Conservation (phyloP, 2,888 invertebrate genomes). For the Hydrotaea cyrtoneurina region DNA sequence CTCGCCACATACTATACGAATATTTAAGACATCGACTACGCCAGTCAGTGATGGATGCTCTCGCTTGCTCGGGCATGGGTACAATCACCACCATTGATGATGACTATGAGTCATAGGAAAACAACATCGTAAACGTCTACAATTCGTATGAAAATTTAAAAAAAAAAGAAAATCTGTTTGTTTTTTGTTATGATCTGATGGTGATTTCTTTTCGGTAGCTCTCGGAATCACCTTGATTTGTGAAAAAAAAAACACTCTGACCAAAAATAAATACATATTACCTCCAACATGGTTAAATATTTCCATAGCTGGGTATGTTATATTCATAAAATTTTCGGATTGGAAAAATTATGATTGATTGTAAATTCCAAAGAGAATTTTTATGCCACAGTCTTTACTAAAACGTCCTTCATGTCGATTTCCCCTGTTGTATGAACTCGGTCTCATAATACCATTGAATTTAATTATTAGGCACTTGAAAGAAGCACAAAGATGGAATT, state of each 20-base stretch:
- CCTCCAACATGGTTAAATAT: background rate
- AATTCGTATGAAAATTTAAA: background rate
- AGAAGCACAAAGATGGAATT: too few relatives aligned
- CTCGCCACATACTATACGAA: too few relatives aligned
- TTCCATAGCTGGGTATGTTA: background rate
- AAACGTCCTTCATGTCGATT: too few relatives aligned
- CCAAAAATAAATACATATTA: background rate
- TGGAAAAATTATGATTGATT: too few relatives aligned
- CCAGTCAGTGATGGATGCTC: conserved; percentile 2
- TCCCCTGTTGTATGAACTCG: too few relatives aligned
- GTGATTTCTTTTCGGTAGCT: background rate
- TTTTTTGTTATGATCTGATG: background rate
- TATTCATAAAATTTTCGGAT: too few relatives aligned
- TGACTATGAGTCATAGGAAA: background rate
- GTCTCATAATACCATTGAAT: too few relatives aligned
- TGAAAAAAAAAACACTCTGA: background rate
- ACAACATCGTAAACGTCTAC: background rate
- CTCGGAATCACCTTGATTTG: conserved; percentile 10
- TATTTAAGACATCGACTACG: background rate
- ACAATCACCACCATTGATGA: conserved; percentile 3
- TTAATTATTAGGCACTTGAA: too few relatives aligned
- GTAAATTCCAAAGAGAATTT: too few relatives aligned
- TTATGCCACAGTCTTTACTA: too few relatives aligned
- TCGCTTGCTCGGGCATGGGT: background rate
- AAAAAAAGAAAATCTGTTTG: background rate